A percentile compares a stretch with the other conserved stretches of the same genome.
These are phyloP conservation scores for Melipona bicolor DNA, from an alignment of 2,888 invertebrate genomes.

Conservation along the genomic window DNA sequence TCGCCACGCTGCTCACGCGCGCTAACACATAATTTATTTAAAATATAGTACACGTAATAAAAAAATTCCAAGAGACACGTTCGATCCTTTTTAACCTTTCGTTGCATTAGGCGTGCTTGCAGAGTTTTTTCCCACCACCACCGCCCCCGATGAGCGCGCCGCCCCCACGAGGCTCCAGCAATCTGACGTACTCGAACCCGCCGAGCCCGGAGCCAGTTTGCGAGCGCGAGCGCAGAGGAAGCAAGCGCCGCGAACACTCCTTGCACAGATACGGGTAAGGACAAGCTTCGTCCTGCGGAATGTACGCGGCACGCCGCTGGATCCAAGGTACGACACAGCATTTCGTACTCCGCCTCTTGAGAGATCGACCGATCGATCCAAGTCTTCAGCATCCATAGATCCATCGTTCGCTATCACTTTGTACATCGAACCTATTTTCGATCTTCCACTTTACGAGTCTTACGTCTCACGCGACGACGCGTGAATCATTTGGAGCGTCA, in stretches of 20 bases:
- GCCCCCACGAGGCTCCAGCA: slow-evolving; percentile 81
- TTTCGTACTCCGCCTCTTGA: slow-evolving; percentile 45
- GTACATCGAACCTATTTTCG: not conserved
- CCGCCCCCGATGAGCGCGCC: slow-evolving; percentile 82
- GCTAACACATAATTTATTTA: too few species aligned
- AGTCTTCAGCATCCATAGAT: slow-evolving; percentile 51
- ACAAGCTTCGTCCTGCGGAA: slow-evolving; percentile 25
- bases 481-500: too few species aligned
- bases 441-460: not conserved
- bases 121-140: slow-evolving; percentile 83
- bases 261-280: slow-evolving; percentile 83
- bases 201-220: slow-evolving; percentile 82
- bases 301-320: slow-evolving; percentile 37
- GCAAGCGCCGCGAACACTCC: slow-evolving; percentile 82
- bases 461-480: not conserved
- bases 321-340: slow-evolving; percentile 63
- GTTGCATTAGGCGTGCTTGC: slow-evolving; percentile 81
- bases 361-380: slow-evolving; percentile 38
- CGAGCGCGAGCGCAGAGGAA: slow-evolving; percentile 81
- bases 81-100: slow-evolving; percentile 4
- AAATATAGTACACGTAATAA: not conserved
- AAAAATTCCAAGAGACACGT: not conserved
- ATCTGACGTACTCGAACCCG: slow-evolving; percentile 82
- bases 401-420: not conserved
- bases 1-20: too few species aligned